phyloP scores from a whole-genome alignment of 2,888 invertebrate genomes.

The Bombyx huttoni region DNA sequence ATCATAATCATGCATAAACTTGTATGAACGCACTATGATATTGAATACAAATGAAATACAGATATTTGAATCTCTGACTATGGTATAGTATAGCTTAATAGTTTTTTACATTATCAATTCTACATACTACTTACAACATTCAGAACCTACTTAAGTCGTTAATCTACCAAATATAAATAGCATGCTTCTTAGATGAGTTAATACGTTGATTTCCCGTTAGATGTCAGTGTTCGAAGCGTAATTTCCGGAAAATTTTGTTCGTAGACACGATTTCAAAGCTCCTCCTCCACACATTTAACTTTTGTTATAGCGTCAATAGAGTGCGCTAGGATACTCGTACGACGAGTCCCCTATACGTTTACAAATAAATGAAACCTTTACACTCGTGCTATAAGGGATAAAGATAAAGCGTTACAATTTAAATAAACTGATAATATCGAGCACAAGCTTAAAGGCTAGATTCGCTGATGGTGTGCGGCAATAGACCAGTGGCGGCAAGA shows the following conservation, averaged over 20 bases:
- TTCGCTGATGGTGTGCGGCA: constrained; percentile 24
- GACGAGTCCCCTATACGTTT: neutral
- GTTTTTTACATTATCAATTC: too few relatives aligned
- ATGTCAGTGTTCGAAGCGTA: constrained; percentile 33
- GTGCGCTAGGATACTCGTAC: constrained; percentile 29
- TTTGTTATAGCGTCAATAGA: constrained; percentile 35
- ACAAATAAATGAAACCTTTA: neutral
- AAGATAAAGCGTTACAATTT: constrained; percentile 42
- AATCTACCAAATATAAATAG: constrained; percentile 1
- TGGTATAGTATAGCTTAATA: too few relatives aligned
- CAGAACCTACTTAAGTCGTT: too few relatives aligned
- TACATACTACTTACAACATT: too few relatives aligned
- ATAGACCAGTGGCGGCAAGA: constrained; percentile 44
- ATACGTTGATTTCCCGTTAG: constrained; percentile 48
- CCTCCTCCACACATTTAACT: constrained; percentile 20
- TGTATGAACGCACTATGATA: too few relatives aligned
- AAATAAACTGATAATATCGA: constrained; percentile 43
- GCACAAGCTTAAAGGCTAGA: constrained; percentile 32
- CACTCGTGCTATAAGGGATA: constrained; percentile 18
- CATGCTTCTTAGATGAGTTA: constrained; percentile 18
- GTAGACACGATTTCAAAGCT: constrained; percentile 10
- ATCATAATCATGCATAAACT: too few relatives aligned
- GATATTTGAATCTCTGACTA: too few relatives aligned
- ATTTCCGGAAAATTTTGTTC: constrained; percentile 4
- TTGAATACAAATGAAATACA: too few relatives aligned